Evolutionary conservation across 2,888 invertebrate species (phyloP).

Genomic region (Pegoplata infirma): DNA sequence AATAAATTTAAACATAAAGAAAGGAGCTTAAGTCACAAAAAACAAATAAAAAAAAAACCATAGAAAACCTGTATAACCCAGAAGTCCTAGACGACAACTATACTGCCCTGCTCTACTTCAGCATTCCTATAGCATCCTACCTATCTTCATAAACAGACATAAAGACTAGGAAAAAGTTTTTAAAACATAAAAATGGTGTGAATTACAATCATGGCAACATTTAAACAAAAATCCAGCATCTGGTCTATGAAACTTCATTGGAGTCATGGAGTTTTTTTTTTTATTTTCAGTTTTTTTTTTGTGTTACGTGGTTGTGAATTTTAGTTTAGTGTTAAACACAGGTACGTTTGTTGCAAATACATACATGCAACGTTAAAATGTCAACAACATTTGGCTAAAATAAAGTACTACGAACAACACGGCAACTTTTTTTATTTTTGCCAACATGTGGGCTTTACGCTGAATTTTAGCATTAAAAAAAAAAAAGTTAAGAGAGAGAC

Average conservation of each 20-base stretch:
- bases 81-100: neutral
- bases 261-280: neutral
- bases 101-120: neutral
- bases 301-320: neutral
- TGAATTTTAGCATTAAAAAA: constrained; percentile 50
- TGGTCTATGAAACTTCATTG: constrained; percentile 14
- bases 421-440: constrained; percentile 4
- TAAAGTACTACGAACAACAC: neutral
- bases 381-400: constrained; percentile 50
- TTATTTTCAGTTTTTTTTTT: no score
- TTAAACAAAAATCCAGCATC: constrained; percentile 50
- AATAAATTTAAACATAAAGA: constrained; percentile 27
- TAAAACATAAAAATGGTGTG: constrained; percentile 59
- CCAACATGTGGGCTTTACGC: constrained; percentile 56
- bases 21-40: constrained; percentile 7
- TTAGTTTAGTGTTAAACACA: constrained; percentile 53
- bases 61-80: no score
- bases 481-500: constrained; percentile 5
- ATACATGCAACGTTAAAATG: constrained; percentile 61
- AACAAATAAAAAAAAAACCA: neutral
- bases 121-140: neutral
- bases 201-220: constrained; percentile 62
- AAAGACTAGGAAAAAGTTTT: constrained; percentile 1
- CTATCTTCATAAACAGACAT: neutral
- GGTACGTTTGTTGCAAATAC: constrained; percentile 55